Base-by-base conservation (phyloP, 2,113 vertebrate genomes). In the Calyptommatus sinebrachiatus region DNA sequence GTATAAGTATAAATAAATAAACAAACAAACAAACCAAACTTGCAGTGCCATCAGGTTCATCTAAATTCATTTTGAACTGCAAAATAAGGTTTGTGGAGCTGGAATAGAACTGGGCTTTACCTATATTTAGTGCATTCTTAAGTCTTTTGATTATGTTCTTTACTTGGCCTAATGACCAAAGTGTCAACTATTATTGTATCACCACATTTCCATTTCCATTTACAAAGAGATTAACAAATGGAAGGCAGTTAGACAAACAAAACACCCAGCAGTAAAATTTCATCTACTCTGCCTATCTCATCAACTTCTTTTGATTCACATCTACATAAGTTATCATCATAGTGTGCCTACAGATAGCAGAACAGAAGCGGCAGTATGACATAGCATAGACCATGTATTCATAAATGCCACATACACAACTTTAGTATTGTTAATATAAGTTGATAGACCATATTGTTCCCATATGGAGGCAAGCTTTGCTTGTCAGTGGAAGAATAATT, bases 281-380 rank as follows among this genome's bases (percentile, higher is more conserved):
- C 68, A 81, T 28, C 4, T 24, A 48, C 57, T 77, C 14, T 14
- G 22, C 48, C 20, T 26, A 24, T 66, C 24, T 72, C 71, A 31
- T 78, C 57, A 71, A 46, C 14, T 35, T 68, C 35, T 82, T 48
- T 78, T 66, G 50, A 72, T 48, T 57, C 24, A 76, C 24, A 67
- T 82, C 72, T 60, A 22, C 22, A 60, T 50, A 65, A 60, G 46
- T 82, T 71, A 78, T 4, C 46, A 78, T 71, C 76, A 82, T 22
- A 66, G 28, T 46, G 26, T 48, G 61, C 45, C 45, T 48, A 45
- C 10, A 65, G 31, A 50, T 22, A 35, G 68, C 1, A 68, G 50
- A 45, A 7, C 46, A 76, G 75, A 73, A 68, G 48, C 28, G 68
- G 62, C 48, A 35, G 10, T 66, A 61, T 60, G 50, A 57, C 41